Conservation (phyloP, 2,888 invertebrate genomes). For the Sinopyrophorus schimmeli region DNA sequence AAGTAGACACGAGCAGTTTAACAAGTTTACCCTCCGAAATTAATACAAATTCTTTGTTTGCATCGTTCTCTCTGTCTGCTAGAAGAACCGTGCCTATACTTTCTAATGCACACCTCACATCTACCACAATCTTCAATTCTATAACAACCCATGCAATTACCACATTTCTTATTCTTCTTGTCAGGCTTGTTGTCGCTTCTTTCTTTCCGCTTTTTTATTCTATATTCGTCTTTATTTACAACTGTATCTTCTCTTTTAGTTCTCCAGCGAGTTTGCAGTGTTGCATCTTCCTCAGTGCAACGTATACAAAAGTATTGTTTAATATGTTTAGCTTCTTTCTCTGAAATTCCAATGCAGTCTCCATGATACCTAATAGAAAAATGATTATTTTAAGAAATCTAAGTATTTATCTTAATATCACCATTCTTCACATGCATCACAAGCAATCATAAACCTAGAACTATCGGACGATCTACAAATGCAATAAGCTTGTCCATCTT, state of each 20-base stretch:
- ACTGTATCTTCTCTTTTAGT: constrained; percentile 47
- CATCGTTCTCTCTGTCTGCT: constrained; percentile 56
- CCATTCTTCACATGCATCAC: constrained; percentile 98
- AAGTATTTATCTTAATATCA: constrained; percentile 25
- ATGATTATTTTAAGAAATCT: not conserved
- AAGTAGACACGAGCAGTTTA: not conserved
- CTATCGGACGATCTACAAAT: constrained; percentile 93
- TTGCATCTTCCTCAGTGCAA: constrained; percentile 82
- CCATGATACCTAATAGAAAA: constrained; percentile 76
- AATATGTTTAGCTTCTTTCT: constrained; percentile 89
- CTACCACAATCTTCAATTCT: constrained; percentile 70
- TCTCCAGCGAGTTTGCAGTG: constrained; percentile 64
- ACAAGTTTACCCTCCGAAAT: constrained; percentile 48
- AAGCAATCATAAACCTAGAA: constrained; percentile 96
- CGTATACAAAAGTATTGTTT: constrained; percentile 91
- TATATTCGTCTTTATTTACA: constrained; percentile 43
- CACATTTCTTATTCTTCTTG: constrained; percentile 65
- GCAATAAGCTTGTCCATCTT: constrained; percentile 92
- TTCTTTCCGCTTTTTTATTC: constrained; percentile 46
- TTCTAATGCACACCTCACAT: constrained; percentile 65
- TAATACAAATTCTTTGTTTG: constrained; percentile 58
- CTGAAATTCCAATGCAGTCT: constrained; percentile 94
- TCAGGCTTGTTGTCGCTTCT: constrained; percentile 50
- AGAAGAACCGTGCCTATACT: constrained; percentile 44
- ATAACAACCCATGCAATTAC: constrained; percentile 75